phyloP scores from a whole-genome alignment of 2,797 vertebrate genomes.

The Neomorphus geoffroyi region DNA sequence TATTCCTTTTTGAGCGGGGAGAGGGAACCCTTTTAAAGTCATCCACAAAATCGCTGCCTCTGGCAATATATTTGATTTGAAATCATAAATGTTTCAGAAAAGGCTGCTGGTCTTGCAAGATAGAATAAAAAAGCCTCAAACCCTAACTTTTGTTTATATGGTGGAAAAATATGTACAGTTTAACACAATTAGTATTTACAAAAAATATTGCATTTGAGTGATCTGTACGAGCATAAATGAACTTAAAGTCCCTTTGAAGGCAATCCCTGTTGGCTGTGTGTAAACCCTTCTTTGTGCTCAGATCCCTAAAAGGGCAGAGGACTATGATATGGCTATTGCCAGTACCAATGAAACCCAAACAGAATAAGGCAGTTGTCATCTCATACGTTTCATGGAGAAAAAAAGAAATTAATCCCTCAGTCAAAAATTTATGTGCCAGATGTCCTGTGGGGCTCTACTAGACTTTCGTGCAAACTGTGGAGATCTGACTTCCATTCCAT shows the following conservation, averaged over 20 bases:
- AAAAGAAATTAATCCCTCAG: not conserved
- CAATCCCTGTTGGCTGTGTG: not conserved
- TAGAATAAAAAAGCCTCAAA: not conserved
- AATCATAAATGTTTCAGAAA: not conserved
- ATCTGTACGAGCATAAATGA: not conserved
- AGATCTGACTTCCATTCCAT: not conserved
- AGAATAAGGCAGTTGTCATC: not conserved
- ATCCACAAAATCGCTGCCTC: not conserved
- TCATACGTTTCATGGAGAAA: not conserved
- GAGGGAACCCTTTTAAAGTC: not conserved
- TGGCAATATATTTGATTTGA: not conserved
- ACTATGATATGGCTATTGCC: not conserved
- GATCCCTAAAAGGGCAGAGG: not conserved
- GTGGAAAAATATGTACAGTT: not conserved
- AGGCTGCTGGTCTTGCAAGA: not conserved
- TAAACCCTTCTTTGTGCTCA: not conserved
- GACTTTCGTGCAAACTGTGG: accelerated
- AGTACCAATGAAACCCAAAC: not conserved
- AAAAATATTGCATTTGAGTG: not conserved
- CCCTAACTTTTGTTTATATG: not conserved
- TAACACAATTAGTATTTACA: not conserved
- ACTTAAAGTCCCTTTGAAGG: not conserved
- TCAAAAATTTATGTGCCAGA: not conserved
- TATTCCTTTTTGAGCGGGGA: not conserved
- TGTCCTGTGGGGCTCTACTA: not conserved